A percentile compares a stretch with the other conserved stretches of the same genome.
Evolutionary conservation across 1,140 invertebrate genomes (phyloP).

Genomic region (Pararge aegeria): DNA sequence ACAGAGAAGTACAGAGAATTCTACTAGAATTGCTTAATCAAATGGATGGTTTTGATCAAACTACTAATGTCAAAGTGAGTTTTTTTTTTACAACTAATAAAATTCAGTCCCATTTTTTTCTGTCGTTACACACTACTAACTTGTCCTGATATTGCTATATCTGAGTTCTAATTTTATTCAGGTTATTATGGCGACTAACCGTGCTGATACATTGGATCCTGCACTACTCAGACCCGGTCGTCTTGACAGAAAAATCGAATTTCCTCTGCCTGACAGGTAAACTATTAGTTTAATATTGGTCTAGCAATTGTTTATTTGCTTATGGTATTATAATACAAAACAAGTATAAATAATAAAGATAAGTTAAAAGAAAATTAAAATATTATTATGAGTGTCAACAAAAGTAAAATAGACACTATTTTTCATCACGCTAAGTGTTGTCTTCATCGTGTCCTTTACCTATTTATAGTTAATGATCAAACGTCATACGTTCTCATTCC

Average conservation of each 20-base stretch:
- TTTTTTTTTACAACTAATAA: neutral
- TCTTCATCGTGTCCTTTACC: too few species aligned
- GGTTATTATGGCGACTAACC: constrained; percentile 99
- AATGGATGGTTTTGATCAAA: constrained; percentile 99
- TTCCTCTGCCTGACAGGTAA: constrained; percentile 94
- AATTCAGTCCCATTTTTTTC: neutral
- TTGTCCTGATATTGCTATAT: neutral
- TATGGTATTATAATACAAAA: too few species aligned
- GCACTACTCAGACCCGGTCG: constrained; percentile 97
- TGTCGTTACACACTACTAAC: too few species aligned
- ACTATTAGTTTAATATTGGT: constrained; percentile 1
- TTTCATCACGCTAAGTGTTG: too few species aligned
- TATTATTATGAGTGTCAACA: too few species aligned
- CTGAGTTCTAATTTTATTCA: constrained; percentile 55
- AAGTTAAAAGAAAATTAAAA: too few species aligned
- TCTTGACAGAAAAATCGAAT: constrained; percentile 99
- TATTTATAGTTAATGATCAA: too few species aligned
- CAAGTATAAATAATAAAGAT: too few species aligned
- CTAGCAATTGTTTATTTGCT: too few species aligned
- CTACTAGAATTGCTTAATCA: constrained; percentile 98
- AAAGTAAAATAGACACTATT: too few species aligned
- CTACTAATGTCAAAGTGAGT: constrained; percentile 97
- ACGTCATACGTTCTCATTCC: too few species aligned
- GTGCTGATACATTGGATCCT: constrained; percentile 98
- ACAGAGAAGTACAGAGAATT: constrained; percentile 99